Conservation (phyloP, 2,113 vertebrate genomes). For the Albula glossodonta region DNA sequence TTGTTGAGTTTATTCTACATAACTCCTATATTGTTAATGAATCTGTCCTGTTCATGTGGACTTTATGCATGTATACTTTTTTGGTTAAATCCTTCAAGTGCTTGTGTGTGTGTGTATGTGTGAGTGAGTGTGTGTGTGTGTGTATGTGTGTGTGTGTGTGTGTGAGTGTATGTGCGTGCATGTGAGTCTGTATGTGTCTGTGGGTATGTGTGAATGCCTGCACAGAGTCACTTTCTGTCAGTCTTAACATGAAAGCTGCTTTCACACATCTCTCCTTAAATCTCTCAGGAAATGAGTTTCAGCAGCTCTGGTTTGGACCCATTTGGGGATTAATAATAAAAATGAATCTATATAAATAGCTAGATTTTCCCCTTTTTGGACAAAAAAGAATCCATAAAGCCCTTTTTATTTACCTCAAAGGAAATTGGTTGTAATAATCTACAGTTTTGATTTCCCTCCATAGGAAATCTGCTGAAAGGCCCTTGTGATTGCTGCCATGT, state of each 20-base stretch:
- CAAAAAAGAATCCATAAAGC: constrained; percentile 40
- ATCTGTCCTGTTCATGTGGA: background rate
- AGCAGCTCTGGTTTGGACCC: constrained; percentile 17
- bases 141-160: background rate
- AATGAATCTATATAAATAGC: constrained; percentile 22
- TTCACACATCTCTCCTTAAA: constrained; percentile 19
- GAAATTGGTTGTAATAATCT: constrained; percentile 44
- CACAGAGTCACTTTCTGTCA: background rate
- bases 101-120: background rate
- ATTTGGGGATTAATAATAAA: constrained; percentile 23
- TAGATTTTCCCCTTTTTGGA: constrained; percentile 22
- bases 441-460: constrained; percentile 29
- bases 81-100: too few relatives aligned
- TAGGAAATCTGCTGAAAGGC: constrained; percentile 27
- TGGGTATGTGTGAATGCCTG: background rate
- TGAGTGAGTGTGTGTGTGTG: background rate
- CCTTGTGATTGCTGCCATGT: constrained; percentile 29
- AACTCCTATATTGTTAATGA: background rate
- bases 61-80: background rate
- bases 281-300: constrained; percentile 19
- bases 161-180: background rate
- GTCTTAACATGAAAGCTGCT: background rate
- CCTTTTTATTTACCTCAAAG: constrained; percentile 49
- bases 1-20: too few relatives aligned
- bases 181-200: background rate